phyloP scores from a whole-genome alignment of 2,888 invertebrate genomes.

The Acheta domesticus region DNA sequence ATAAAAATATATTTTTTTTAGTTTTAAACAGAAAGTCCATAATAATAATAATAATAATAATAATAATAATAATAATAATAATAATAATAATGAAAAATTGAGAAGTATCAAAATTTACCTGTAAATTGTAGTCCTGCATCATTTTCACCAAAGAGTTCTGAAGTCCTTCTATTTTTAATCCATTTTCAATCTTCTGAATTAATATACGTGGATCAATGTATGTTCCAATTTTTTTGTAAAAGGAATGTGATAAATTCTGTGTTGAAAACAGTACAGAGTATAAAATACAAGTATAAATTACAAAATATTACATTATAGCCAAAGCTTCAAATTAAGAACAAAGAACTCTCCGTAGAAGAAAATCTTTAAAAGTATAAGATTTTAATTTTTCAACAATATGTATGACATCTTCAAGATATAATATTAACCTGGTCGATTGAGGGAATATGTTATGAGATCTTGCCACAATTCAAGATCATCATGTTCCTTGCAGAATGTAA shows the following conservation, averaged over 20 bases:
- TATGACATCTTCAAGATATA: not conserved
- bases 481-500: constrained; percentile 94
- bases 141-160: constrained; percentile 90
- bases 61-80: no score
- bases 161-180: constrained; percentile 83
- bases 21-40: no score
- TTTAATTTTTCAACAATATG: constrained; percentile 44
- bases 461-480: constrained; percentile 90
- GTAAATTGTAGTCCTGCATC: constrained; percentile 91
- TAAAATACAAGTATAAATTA: constrained; percentile 20
- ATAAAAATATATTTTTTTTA: no score
- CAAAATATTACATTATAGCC: not conserved
- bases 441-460: constrained; percentile 81
- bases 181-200: constrained; percentile 78
- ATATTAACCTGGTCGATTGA: constrained; percentile 72
- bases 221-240: constrained; percentile 69
- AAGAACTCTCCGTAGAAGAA: no score
- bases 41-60: no score
- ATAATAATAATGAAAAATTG: no score
- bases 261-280: no score
- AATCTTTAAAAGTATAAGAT: no score
- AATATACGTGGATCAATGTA: constrained; percentile 88
- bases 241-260: constrained; percentile 65
- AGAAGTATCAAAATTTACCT: constrained; percentile 51
- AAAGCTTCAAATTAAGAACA: constrained; percentile 52